Conservation (phyloP, 2,888 invertebrate species). For the Malthinus flaveolus region DNA sequence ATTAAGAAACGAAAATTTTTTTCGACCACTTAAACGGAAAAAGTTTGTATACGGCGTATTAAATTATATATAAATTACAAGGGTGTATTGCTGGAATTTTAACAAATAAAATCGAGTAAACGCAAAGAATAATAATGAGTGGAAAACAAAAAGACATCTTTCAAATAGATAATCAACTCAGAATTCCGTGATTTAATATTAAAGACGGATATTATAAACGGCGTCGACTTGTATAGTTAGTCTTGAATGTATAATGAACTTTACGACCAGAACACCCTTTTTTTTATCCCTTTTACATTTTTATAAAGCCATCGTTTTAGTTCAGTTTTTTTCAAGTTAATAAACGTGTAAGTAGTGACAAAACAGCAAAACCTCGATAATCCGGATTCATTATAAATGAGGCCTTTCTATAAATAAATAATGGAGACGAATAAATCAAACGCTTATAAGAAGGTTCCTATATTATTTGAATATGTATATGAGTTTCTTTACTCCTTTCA, state of each 20-base stretch:
- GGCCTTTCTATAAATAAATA: too few species aligned
- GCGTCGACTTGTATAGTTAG: conserved; percentile 8
- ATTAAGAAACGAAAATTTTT: too few species aligned
- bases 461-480: too few species aligned
- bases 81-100: conserved; percentile 13
- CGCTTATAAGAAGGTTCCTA: too few species aligned
- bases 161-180: conserved; percentile 25
- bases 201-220: conserved; percentile 26
- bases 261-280: not conserved
- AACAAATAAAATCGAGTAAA: conserved; percentile 20
- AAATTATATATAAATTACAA: conserved; percentile 10
- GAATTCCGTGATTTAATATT: conserved; percentile 27
- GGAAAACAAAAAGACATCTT: conserved; percentile 19
- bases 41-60: not conserved
- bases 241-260: conserved; percentile 23
- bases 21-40: too few species aligned
- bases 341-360: too few species aligned
- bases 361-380: too few species aligned
- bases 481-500: too few species aligned
- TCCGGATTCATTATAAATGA: too few species aligned
- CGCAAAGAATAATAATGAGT: conserved; percentile 28
- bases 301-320: not conserved
- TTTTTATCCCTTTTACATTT: conserved; percentile 2
- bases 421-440: too few species aligned
- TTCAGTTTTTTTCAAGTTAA: too few species aligned